Evolutionary conservation across 2,888 invertebrate genomes (phyloP).

Genomic region (Ecdyonurus torrentis): DNA sequence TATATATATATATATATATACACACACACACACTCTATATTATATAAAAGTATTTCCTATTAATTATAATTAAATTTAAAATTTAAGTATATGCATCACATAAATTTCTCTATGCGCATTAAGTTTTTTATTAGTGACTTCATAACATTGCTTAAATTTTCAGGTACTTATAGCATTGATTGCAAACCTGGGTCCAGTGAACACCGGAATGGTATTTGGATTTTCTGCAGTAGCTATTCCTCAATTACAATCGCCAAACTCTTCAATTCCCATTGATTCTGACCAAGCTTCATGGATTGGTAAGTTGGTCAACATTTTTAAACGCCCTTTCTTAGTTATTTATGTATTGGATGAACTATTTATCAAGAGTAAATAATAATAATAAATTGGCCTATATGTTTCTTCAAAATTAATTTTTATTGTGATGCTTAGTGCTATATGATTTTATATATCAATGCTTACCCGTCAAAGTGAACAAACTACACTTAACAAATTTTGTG

Average conservation of each 20-base stretch:
- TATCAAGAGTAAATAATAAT: too few species aligned
- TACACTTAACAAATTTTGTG: too few species aligned
- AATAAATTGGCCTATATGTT: too few species aligned
- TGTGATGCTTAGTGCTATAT: too few species aligned
- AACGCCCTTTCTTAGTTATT: too few species aligned
- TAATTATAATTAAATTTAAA: neutral
- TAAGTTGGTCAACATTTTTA: slow-evolving; percentile 22
- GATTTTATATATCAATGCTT: too few species aligned
- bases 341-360: neutral
- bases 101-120: too few species aligned
- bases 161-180: slow-evolving; percentile 45
- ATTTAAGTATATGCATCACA: too few species aligned
- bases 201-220: slow-evolving; percentile 52
- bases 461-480: too few species aligned
- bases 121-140: too few species aligned
- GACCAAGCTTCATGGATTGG: slow-evolving; percentile 49
- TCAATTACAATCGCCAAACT: slow-evolving; percentile 33
- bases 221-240: slow-evolving; percentile 49
- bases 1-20: neutral
- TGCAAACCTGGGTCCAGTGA: slow-evolving; percentile 48
- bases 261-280: slow-evolving; percentile 35
- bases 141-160: too few species aligned
- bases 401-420: too few species aligned
- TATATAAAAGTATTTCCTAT: neutral
- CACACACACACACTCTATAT: neutral